Evolutionary conservation across 1,140 invertebrate species (phyloP), one percentile per base, ranked within the genome.

Genomic region (Parapsyche elsis): DNA sequence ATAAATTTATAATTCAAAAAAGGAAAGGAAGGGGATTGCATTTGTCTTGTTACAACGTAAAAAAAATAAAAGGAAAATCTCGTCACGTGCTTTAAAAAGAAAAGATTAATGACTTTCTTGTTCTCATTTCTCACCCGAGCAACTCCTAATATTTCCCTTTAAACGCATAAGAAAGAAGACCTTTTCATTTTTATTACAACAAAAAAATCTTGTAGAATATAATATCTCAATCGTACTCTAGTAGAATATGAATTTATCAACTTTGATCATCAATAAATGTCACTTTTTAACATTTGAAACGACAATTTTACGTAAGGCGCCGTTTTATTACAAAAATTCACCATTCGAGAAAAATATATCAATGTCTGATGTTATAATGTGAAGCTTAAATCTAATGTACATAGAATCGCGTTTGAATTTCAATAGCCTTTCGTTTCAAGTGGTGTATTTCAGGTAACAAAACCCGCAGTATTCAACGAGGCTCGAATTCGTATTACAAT

Each of bases 71-170:
- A 16, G 49, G 16, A 53, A 53, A 53, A 53, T 53, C 49, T 53
- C 16, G 49, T 53, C 49, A 53, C 49, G 49, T 1, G 4, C 16
- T 53, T 14, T 53, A 2, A 53, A 53, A 16, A 53, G 10, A 53
- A 53, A 53, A 67, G 24, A 67, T 67, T 67, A 67, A 67, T 67
- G 61, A 67, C 12, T 67, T 67, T 67, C 21, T 67, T 23, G 14
- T 23, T 19, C 61, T 67, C 61, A 23, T 67, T 67, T 26, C 21
- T 23, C 61, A 26, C 24, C 10, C 19, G 21, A 23, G 21, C 19
- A 67, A 12, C 19, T 67, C 10, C 21, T 4, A 67, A 7, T 1
- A 7, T 67, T 67, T 10, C 19, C 19, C 19, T 10, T 4, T 38
- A 38, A 38, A 38, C 30, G 30, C 30, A 38, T 38, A 38, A 38